Evolutionary conservation across 2,797 vertebrate genomes (phyloP).

Genomic region (Pseudopleuronectes americanus): DNA sequence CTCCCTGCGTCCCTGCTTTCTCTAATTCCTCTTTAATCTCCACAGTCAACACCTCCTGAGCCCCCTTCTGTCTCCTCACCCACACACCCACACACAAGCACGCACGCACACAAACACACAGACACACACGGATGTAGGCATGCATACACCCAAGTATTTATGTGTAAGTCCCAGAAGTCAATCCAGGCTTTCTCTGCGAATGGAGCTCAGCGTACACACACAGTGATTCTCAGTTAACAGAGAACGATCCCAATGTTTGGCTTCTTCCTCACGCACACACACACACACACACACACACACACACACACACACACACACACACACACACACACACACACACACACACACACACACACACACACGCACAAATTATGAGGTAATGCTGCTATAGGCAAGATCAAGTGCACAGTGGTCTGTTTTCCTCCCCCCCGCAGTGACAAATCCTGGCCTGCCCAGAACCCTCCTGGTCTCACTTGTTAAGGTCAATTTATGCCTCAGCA

Average conservation of each 20-base stretch:
- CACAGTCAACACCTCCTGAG: constrained; percentile 75
- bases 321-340: constrained; percentile 3
- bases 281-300: constrained; percentile 8
- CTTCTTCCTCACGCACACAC: neutral
- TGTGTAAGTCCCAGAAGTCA: constrained; percentile 43
- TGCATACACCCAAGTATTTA: constrained; percentile 19
- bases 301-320: constrained; percentile 10
- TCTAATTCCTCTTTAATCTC: constrained; percentile 76
- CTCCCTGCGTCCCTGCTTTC: constrained; percentile 50
- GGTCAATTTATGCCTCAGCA: constrained; percentile 46
- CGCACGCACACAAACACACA: constrained; percentile 22
- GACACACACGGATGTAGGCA: neutral
- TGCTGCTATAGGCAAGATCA: constrained; percentile 19
- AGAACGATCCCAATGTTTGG: constrained; percentile 8
- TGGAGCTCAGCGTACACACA: constrained; percentile 4
- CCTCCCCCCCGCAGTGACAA: constrained; percentile 6
- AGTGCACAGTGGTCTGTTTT: constrained; percentile 10
- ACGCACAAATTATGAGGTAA: neutral
- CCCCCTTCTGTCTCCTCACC: constrained; percentile 61
- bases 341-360: constrained; percentile 2
- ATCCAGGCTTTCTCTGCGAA: constrained; percentile 31
- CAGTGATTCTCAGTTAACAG: constrained; percentile 20
- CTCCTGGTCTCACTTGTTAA: constrained; percentile 47
- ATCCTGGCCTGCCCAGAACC: constrained; percentile 13
- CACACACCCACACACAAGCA: constrained; percentile 16